Conservation (phyloP, 2,113 vertebrate genomes). For the Zosterops lateralis region DNA sequence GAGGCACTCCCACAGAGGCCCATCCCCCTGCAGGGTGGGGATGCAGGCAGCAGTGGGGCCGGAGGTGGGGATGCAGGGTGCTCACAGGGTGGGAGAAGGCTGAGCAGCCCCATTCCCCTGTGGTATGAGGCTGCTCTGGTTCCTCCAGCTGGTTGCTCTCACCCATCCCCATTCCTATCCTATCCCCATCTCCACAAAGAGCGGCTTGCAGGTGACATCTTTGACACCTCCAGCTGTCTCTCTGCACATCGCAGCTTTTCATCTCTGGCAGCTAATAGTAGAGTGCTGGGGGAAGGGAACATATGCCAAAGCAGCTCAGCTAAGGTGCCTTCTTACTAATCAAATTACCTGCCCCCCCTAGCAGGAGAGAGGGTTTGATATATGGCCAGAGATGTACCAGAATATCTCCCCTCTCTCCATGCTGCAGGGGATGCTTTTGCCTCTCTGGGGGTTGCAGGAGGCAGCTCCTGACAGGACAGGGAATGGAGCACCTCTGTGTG, state of each 20-base stretch:
- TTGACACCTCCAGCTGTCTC: slow-evolving; percentile 15
- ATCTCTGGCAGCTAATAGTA: slow-evolving; percentile 14
- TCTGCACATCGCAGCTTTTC: not conserved
- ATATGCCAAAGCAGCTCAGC: not conserved
- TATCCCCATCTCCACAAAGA: not conserved
- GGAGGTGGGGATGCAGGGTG: not conserved
- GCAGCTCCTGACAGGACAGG: accelerated
- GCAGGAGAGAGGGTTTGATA: not conserved
- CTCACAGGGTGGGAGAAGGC: not conserved
- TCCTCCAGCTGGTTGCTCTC: not conserved
- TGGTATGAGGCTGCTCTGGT: not conserved
- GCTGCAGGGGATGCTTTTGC: not conserved
- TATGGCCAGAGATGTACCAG: accelerated
- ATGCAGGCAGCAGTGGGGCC: not conserved
- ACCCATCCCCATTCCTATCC: not conserved
- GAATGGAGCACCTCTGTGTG: not conserved
- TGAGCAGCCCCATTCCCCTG: not conserved
- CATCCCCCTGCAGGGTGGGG: not conserved
- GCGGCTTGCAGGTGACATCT: slow-evolving; percentile 27
- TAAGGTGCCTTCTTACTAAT: not conserved
- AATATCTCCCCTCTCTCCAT: not conserved
- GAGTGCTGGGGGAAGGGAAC: not conserved
- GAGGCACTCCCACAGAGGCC: not conserved
- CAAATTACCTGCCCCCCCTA: not conserved
- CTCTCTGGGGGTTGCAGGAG: not conserved